Conservation (phyloP, 2,113 vertebrate genomes). For the Dicerorhinus sumatrensis region DNA sequence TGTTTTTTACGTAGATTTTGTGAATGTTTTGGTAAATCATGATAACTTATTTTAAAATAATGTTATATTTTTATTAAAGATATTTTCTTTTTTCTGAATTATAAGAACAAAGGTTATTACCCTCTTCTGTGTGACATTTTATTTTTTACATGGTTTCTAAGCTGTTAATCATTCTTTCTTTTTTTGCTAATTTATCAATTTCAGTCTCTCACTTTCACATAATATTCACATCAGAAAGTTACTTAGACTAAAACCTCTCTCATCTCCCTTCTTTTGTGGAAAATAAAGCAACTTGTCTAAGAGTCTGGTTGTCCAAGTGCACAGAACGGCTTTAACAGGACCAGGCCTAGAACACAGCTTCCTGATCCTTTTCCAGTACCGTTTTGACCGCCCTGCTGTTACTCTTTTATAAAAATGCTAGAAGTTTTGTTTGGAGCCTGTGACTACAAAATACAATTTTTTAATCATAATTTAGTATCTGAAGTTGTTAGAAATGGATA, state of each 20-base stretch:
- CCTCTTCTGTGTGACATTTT: not conserved
- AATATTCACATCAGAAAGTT: not conserved
- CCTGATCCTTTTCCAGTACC: not conserved
- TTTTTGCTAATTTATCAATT: not conserved
- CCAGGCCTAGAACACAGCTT: not conserved
- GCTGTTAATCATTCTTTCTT: not conserved
- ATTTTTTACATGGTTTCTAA: not conserved
- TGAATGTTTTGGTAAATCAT: not conserved
- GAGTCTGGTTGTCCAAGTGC: too few relatives aligned
- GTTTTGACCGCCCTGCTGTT: not conserved
- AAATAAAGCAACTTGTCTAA: not conserved
- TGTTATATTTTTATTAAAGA: not conserved
- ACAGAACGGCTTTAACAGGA: too few relatives aligned
- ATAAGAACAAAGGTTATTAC: not conserved
- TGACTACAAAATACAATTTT: not conserved
- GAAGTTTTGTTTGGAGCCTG: not conserved
- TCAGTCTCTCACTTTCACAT: not conserved
- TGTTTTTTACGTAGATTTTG: not conserved
- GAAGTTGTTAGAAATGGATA: constrained; percentile 1
- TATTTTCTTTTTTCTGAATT: not conserved
- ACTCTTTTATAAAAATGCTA: not conserved
- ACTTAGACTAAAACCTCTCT: not conserved
- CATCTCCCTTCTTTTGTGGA: not conserved
- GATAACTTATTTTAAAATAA: not conserved
- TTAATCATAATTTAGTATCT: not conserved